Evolutionary conservation across 2,113 vertebrate species (phyloP).

Genomic region (Thamnaconus septentrionalis): DNA sequence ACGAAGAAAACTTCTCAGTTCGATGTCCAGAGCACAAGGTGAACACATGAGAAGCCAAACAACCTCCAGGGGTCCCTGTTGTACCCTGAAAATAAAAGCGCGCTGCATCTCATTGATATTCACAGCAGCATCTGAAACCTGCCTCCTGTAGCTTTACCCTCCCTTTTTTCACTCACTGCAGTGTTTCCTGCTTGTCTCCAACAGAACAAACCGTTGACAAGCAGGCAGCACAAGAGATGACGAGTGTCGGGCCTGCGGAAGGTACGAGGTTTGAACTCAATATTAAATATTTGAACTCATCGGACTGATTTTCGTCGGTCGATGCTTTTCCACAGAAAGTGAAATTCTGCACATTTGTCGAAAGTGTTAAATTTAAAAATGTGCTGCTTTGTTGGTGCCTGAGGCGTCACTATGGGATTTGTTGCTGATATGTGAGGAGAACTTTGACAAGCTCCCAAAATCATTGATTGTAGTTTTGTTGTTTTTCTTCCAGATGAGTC

Average conservation of each 20-base stretch:
- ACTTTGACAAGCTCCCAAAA: no score
- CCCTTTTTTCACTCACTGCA: background rate
- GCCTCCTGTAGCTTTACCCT: background rate
- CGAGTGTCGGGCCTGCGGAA: background rate
- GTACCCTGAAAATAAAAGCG: background rate
- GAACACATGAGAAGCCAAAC: background rate
- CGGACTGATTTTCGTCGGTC: no score
- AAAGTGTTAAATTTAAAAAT: no score
- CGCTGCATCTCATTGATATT: background rate
- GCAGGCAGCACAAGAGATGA: conserved; percentile 67
- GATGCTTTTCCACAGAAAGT: no score
- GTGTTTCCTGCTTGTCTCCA: conserved; percentile 11
- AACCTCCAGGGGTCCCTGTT: conserved; percentile 21
- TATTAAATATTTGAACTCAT: no score
- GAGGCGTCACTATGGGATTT: no score
- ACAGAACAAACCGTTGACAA: conserved; percentile 67
- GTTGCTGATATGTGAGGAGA: no score
- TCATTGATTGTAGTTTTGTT: background rate
- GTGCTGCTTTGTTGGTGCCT: no score
- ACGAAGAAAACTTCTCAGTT: conserved; percentile 77
- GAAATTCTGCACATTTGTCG: no score
- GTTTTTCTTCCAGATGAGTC: conserved; percentile 16
- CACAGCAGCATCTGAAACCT: no score
- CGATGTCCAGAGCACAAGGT: conserved; percentile 78
- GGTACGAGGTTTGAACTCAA: no score